Evolutionary conservation across 2,797 vertebrate genomes (phyloP).

Genomic region (Furcifer pardalis): DNA sequence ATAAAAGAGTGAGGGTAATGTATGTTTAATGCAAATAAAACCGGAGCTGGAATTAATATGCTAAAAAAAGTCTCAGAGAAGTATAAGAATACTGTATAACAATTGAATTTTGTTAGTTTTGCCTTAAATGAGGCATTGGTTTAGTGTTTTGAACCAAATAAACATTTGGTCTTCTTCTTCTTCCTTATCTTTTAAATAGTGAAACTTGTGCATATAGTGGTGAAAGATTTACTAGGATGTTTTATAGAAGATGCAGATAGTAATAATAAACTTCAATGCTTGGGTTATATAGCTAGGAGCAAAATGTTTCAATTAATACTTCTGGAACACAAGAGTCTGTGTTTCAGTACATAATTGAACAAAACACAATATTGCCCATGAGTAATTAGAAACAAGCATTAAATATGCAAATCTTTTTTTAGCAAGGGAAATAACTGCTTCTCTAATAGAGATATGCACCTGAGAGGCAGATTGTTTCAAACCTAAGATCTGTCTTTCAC

Average conservation of each 20-base stretch:
- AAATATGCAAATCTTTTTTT: constrained; percentile 14
- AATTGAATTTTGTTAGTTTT: background rate
- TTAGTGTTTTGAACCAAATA: background rate
- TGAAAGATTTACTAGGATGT: background rate
- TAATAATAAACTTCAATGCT: background rate
- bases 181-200: background rate
- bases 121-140: background rate
- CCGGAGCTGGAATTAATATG: background rate
- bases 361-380: background rate
- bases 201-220: background rate
- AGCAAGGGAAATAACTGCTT: background rate
- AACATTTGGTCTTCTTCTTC: constrained; percentile 1
- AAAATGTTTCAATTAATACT: constrained; percentile 7
- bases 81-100: background rate
- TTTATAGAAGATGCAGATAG: background rate
- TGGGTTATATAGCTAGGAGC: constrained; percentile 18
- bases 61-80: background rate
- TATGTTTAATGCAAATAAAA: background rate
- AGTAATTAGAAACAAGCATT: constrained; percentile 11
- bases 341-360: constrained; percentile 14
- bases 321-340: constrained; percentile 12
- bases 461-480: background rate
- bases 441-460: background rate
- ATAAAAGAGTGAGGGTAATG: background rate
- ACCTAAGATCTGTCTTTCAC: background rate